Base-by-base conservation (phyloP, 2,888 invertebrate species). In the Cybosia mesomella region DNA sequence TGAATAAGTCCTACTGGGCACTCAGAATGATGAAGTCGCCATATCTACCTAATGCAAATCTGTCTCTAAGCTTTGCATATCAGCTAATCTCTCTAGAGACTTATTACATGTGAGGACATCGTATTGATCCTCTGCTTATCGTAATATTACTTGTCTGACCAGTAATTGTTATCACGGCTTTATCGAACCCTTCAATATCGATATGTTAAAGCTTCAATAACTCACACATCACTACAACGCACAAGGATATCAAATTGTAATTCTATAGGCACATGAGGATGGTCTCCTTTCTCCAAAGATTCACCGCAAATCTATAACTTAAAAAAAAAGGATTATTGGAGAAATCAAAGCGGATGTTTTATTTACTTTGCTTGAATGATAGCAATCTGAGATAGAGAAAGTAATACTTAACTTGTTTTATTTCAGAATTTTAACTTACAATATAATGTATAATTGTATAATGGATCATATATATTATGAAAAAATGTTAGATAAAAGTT, bases 211-310 rank as follows among this genome's bases (percentile, higher is more conserved):
- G 34, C 28, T 63, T 34, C 32, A 32, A 53, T 13, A 21, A 32
- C 13, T 9, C 21, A 53, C 9, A 76, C 84, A 75, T 64, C 85
- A 83, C 84, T 87, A 79, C 32, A 32, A 36, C 74, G 81, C 82
- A 85, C 69, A 87, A 91, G 90, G 91, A 92, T 90, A 90, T 87
- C 82, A 85, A 86, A 85, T 93, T 92, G 88, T 86, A 85, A 93
- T 93, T 92, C 92, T 75, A 83, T 76, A 79, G 83, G 80, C 87
- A 77, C 73, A 72, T 55, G 74, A 70, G 68, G 70, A 67, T 82
- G 89, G 85, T 86, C 91, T 81, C 92, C 92, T 93, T 92, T 93
- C 92, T 89, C 89, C 79, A 73, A 85, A 91, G 87, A 89, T 86
- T 86, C 82, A 79, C 80, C 75, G 70, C 68, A 80, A 79, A 83